These are phyloP conservation scores for Nautilus pompilius DNA, from an alignment of 1,140 invertebrate species.

Conservation along the genomic window DNA sequence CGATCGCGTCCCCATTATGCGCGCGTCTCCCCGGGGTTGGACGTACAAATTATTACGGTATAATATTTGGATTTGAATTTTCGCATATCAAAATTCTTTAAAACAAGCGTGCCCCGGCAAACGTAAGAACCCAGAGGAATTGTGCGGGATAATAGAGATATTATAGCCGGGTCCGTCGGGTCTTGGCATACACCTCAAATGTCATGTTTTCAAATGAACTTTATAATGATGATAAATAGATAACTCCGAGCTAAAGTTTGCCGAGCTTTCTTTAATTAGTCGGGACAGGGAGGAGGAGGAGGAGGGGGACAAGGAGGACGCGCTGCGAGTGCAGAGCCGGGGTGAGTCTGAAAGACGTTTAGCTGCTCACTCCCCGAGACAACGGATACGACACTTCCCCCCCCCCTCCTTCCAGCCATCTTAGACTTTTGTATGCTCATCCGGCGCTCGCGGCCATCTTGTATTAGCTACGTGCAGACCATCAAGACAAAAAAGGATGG, in stretches of 20 bases:
- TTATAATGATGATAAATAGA: constrained; percentile 7
- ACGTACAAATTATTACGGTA: constrained; percentile 2
- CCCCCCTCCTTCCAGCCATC: too few species aligned
- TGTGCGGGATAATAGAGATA: neutral
- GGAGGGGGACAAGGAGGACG: neutral
- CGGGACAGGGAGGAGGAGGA: neutral
- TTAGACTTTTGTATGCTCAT: too few species aligned
- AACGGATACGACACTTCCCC: too few species aligned
- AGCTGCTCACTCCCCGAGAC: too few species aligned
- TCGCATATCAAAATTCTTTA: constrained; percentile 7
- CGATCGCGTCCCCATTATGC: neutral
- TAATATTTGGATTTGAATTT: constrained; percentile 6
- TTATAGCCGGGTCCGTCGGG: neutral
- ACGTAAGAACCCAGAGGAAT: constrained; percentile 1
- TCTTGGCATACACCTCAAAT: neutral
- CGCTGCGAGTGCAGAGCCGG: neutral
- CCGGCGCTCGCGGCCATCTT: too few species aligned
- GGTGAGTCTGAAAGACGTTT: too few species aligned
- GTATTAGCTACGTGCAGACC: too few species aligned
- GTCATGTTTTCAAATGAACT: constrained; percentile 7
- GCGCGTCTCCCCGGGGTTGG: neutral
- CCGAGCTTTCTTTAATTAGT: constrained; percentile 2
- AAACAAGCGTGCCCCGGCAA: constrained; percentile 4
- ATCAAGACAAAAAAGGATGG: too few species aligned
- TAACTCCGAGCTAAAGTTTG: neutral